Percentiles rank a stretch among this genome's conserved stretches.
These are phyloP conservation scores for Asteroscopus sphinx DNA, from an alignment of 2,888 invertebrate genomes.

Conservation along the genomic window DNA sequence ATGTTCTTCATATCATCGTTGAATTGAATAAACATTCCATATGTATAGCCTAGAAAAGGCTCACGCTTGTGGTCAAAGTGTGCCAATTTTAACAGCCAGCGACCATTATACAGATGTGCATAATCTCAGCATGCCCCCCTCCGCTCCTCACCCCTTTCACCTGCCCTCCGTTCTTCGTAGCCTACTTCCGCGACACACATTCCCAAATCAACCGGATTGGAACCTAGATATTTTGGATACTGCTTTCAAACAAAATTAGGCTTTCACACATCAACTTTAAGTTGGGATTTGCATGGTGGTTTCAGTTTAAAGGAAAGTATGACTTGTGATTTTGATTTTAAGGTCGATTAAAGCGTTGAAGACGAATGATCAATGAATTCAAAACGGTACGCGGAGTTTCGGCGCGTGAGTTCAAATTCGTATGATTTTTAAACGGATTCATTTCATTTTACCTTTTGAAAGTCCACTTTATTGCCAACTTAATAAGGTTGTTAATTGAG, in stretches of 20 bases:
- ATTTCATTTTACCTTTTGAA: conserved; percentile 26
- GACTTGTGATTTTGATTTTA: conserved; percentile 64
- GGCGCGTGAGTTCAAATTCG: conserved; percentile 76
- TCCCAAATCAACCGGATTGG: conserved; percentile 84
- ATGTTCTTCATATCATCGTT: conserved; percentile 11
- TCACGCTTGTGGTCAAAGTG: conserved; percentile 49
- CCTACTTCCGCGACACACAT: conserved; percentile 83
- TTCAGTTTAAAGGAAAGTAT: conserved; percentile 56
- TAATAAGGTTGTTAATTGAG: conserved; percentile 42
- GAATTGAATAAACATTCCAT: conserved; percentile 34
- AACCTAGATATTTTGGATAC: conserved; percentile 80
- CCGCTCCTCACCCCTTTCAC: conserved; percentile 59
- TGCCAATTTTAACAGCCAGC: conserved; percentile 60
- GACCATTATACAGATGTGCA: conserved; percentile 67
- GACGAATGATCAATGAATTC: conserved; percentile 73
- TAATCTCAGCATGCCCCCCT: conserved; percentile 61
- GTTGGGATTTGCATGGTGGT: conserved; percentile 40
- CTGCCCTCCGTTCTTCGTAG: conserved; percentile 62
- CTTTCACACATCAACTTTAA: conserved; percentile 56
- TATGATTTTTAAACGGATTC: conserved; percentile 71
- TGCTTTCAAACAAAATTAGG: conserved; percentile 54
- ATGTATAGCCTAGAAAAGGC: conserved; percentile 31
- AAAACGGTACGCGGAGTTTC: conserved; percentile 78
- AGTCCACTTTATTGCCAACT: conserved; percentile 7
- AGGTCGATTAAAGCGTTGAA: conserved; percentile 66